phyloP scores from a whole-genome alignment of 2,113 vertebrate genomes.

The Mesembrinibis cayennensis region DNA sequence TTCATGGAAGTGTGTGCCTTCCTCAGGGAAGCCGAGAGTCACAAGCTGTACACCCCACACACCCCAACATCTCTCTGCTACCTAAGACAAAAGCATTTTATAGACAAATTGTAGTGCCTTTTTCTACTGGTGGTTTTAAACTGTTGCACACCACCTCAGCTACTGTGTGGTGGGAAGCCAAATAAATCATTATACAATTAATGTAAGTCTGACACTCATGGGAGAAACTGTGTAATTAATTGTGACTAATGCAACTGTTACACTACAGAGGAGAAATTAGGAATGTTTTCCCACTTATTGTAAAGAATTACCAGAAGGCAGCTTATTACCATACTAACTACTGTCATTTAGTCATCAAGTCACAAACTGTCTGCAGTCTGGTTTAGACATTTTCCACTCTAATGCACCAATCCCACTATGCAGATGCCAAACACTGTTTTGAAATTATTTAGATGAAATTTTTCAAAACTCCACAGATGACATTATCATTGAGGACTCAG shows the following conservation, averaged over 20 bases:
- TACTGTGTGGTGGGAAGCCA: background rate
- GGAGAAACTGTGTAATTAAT: constrained; percentile 18
- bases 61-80: background rate
- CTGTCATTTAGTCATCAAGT: constrained; percentile 13
- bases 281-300: background rate
- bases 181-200: constrained; percentile 26
- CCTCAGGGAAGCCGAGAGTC: background rate
- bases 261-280: constrained; percentile 29
- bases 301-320: constrained; percentile 39
- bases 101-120: background rate
- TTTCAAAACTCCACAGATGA: background rate
- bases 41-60: fast-evolving
- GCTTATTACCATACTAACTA: constrained; percentile 23
- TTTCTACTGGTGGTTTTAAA: background rate
- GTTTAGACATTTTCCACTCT: background rate
- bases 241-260: constrained; percentile 28
- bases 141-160: background rate
- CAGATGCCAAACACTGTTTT: background rate
- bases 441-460: background rate
- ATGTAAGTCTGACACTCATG: background rate
- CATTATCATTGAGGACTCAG: background rate
- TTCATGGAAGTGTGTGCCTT: background rate
- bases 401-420: background rate
- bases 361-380: background rate
- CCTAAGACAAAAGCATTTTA: background rate